These are phyloP conservation scores for Acropora tenuis DNA, from an alignment of 64 coral and sea anemone species.

Conservation along the genomic window DNA sequence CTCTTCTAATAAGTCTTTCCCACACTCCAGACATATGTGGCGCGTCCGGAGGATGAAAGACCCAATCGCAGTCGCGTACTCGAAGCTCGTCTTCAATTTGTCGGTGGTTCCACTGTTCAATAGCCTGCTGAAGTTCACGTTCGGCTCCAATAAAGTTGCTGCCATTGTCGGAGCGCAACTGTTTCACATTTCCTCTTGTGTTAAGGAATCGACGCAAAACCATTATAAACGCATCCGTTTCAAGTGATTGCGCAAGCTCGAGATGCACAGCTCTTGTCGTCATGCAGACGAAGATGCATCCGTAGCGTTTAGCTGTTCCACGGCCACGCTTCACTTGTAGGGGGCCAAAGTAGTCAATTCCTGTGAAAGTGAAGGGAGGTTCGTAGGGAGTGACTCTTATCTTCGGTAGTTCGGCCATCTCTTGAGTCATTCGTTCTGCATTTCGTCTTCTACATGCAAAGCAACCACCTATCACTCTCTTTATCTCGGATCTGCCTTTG, in stretches of 20 bases:
- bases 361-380: constrained; percentile 45
- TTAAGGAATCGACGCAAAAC: constrained; percentile 34
- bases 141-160: constrained; percentile 59
- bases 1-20: constrained; percentile 27
- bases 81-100: neutral
- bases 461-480: constrained; percentile 32
- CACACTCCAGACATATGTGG: constrained; percentile 75
- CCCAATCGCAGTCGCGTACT: constrained; percentile 55
- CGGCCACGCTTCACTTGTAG: constrained; percentile 56
- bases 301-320: constrained; percentile 46
- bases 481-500: constrained; percentile 19
- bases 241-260: constrained; percentile 51
- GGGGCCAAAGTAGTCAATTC: constrained; percentile 68
- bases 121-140: constrained; percentile 16
- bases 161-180: constrained; percentile 69
- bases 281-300: constrained; percentile 61
- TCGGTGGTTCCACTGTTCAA: neutral
- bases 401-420: constrained; percentile 71
- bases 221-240: constrained; percentile 63
- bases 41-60: constrained; percentile 65
- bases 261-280: constrained; percentile 47
- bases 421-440: constrained; percentile 6
- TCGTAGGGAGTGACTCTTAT: constrained; percentile 55
- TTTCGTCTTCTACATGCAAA: constrained; percentile 11
- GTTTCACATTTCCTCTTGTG: constrained; percentile 18